Evolutionary conservation across 2,113 vertebrate genomes (phyloP), one percentile per base, ranked within the genome.

Genomic region (Trochalopteron elliotii): DNA sequence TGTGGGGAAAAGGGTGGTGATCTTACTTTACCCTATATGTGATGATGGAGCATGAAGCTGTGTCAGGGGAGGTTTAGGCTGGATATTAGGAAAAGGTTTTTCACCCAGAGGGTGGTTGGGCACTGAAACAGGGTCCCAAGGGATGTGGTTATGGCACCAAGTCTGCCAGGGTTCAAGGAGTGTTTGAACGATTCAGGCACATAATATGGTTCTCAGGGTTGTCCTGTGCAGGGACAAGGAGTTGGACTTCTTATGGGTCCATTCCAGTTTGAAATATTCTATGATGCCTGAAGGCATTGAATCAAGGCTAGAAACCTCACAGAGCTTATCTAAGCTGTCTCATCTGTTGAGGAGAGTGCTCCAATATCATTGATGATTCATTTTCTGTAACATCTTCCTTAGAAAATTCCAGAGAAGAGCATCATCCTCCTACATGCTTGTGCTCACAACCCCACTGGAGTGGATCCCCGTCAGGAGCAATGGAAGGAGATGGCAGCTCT

Each of bases 351-450:
- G 71, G 42, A 74, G 60, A 68, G 35, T 27, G 57, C 24, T 81
- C 11, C 6, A 47, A 25, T 70, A 44, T 13, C 27, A 30, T 0
- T 33, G 67, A 68, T 82, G 33, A 83, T 82, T 83, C 12, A 27
- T 81, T 53, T 12, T 64, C 33, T 89, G 2, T 71, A 70, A 74
- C 11, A 5, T 83, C 15, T 86, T 91, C 42, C 68, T 37, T 86
- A 99, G 99, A 99, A 99, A 99, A 99, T 99, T 77, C 99, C 99
- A 57, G 98, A 99, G 90, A 98, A 99, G 79, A 99, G 99, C 92
- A 97, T 99, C 77, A 98, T 99, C 92, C 88, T 99, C 68, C 90
- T 99, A 87, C 99, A 99, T 3, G 99, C 99, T 22, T 99, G 99
- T 17, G 99, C 99, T 65, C 99, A 99, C 98, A 99, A 99, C 91